phyloP scores from a whole-genome alignment of 2,888 invertebrate species.

The Cyclophora albipunctata region DNA sequence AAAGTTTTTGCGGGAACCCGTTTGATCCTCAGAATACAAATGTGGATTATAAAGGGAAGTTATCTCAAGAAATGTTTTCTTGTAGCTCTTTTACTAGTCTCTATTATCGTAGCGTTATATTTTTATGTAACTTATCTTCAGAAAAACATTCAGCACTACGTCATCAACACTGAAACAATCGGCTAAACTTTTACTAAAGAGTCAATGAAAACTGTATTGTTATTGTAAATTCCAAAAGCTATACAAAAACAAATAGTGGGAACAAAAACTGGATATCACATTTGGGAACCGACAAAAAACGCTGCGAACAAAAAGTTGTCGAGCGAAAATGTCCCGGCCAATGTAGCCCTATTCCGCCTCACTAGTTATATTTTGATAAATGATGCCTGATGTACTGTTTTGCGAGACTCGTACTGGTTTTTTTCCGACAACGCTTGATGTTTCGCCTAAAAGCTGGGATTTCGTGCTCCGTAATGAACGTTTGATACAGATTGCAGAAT shows the following conservation, averaged over 20 bases:
- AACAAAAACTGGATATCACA: constrained; percentile 7
- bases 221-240: neutral
- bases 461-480: constrained; percentile 16
- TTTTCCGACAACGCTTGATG: constrained; percentile 25
- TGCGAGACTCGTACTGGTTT: constrained; percentile 35
- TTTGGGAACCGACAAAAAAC: constrained; percentile 25
- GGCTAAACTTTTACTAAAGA: too few species aligned
- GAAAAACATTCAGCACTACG: too few species aligned
- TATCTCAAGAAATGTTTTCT: too few species aligned
- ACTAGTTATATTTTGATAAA: constrained; percentile 70
- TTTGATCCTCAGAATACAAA: too few species aligned
- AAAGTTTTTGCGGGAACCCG: too few species aligned
- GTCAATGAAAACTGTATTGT: too few species aligned
- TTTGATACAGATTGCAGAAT: constrained; percentile 1
- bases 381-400: constrained; percentile 52
- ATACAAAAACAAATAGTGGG: neutral
- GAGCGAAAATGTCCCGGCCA: constrained; percentile 50
- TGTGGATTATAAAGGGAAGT: too few species aligned
- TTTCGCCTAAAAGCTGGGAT: constrained; percentile 20
- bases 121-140: too few species aligned
- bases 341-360: constrained; percentile 56
- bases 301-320: constrained; percentile 23
- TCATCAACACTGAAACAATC: too few species aligned
- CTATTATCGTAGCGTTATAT: too few species aligned
- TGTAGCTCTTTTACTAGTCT: too few species aligned